Evolutionary conservation across 2,113 vertebrate genomes (phyloP), one percentile per base, ranked within the genome.

Genomic region (Odontesthes bonariensis): DNA sequence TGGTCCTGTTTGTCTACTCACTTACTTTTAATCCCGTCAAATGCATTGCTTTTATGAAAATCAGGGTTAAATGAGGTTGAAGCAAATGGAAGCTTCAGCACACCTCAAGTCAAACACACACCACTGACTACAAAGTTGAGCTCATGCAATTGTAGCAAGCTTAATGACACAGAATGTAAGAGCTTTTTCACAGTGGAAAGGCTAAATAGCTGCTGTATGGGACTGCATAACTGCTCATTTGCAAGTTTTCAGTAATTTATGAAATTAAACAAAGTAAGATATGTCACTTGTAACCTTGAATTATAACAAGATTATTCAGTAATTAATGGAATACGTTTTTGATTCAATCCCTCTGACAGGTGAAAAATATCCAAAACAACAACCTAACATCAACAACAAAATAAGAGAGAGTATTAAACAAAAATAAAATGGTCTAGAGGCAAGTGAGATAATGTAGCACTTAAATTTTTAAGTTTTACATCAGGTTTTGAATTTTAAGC

Each of bases 11-110:
- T 65, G 32, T 33, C 35, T 19, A 9, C 64, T 51, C 10, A 42
- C 22, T 16, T 20, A 40, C 38, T 61, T 22, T 4, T 60, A 70
- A 54, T 46, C 69, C 51, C 56, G 32, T 60, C 59, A 42, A 44
- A 52, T 59, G 3, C 3, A 51, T 52, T 13, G 35, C 57, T 73
- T 73, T 80, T 77, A 80, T 77, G 82, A 63, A 80, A 80, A 84
- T 84, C 20, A 23, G 4, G 32, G 72, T 76, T 58, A 68, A 64
- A 69, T 49, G 33, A 38, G 46, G 53, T 60, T 80, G 22, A 51
- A 51, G 16, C 4, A 60, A 73, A 42, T n/a, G 49, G 40, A 19
- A 47, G 53, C 59, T 65, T 75, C 58, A 52, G 57, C 31, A 49
- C 38, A 38, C 35, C 38, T 60, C 17, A 38, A 64, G n/a, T n/a